These are phyloP conservation scores for Hetaerina titia DNA, from an alignment of 2,888 invertebrate genomes.

Conservation along the genomic window DNA sequence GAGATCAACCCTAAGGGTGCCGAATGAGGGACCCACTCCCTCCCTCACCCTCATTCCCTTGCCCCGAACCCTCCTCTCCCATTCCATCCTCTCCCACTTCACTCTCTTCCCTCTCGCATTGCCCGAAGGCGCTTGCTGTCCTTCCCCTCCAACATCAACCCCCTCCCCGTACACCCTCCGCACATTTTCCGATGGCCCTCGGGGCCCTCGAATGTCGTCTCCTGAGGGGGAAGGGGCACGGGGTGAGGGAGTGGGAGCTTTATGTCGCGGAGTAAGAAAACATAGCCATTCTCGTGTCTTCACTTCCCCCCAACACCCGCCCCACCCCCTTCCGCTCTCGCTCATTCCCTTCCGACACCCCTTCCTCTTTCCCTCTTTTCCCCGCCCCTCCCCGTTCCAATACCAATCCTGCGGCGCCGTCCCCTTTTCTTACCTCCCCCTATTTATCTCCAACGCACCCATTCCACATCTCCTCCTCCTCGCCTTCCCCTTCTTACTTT, in stretches of 20 bases:
- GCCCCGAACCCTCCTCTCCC: background rate
- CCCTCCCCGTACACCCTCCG: background rate
- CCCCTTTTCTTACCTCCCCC: background rate
- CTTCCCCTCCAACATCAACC: background rate
- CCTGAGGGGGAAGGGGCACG: background rate
- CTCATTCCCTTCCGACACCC: background rate
- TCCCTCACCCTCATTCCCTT: background rate
- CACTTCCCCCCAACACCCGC: background rate
- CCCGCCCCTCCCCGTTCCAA: background rate
- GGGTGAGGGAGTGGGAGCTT: background rate
- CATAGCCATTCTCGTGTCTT: conserved; percentile 60
- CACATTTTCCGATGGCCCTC: background rate
- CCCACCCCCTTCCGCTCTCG: background rate
- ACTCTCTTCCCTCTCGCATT: background rate
- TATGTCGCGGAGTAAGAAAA: conserved; percentile 58
- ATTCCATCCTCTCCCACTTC: background rate
- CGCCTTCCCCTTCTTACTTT: background rate
- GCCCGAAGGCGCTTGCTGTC: background rate
- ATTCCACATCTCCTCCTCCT: background rate
- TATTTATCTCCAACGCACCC: background rate
- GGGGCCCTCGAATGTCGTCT: conserved; percentile 30
- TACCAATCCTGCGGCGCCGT: background rate
- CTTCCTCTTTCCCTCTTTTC: background rate
- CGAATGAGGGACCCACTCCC: background rate
- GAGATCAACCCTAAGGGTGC: conserved; percentile 30